Evolutionary conservation across 2,113 vertebrate species (phyloP).

Genomic region (Suncus etruscus): DNA sequence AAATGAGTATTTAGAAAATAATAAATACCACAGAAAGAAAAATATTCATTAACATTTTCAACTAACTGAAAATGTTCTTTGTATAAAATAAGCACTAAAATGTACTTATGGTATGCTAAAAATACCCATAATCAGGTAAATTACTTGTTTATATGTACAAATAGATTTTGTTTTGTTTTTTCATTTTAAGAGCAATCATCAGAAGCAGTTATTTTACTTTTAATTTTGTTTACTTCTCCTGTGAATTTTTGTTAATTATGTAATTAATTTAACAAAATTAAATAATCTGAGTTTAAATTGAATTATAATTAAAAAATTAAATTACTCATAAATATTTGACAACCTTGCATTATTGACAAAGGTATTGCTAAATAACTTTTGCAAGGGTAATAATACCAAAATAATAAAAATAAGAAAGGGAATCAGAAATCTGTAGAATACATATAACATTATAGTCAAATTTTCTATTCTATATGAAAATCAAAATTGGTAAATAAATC

Average conservation of each 20-base stretch:
- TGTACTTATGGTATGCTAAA: background rate
- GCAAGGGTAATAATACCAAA: no score
- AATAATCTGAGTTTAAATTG: background rate
- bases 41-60: background rate
- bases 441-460: background rate
- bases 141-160: accelerated
- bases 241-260: background rate
- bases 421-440: no score
- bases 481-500: background rate
- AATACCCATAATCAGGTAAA: background rate
- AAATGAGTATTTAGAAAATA: background rate
- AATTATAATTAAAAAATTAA: constrained; percentile 23
- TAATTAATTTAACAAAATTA: constrained; percentile 38
- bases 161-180: background rate
- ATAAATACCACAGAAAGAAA: background rate
- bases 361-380: background rate
- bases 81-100: background rate
- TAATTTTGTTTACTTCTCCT: background rate
- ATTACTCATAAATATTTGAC: background rate
- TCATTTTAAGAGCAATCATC: background rate
- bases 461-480: background rate
- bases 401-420: no score
- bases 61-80: background rate
- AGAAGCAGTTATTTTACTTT: background rate
- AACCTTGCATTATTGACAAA: background rate